A percentile compares a stretch with the other conserved stretches of the same genome.
Conservation (phyloP, 2,113 vertebrate species). For the Puntigrus tetrazona region DNA sequence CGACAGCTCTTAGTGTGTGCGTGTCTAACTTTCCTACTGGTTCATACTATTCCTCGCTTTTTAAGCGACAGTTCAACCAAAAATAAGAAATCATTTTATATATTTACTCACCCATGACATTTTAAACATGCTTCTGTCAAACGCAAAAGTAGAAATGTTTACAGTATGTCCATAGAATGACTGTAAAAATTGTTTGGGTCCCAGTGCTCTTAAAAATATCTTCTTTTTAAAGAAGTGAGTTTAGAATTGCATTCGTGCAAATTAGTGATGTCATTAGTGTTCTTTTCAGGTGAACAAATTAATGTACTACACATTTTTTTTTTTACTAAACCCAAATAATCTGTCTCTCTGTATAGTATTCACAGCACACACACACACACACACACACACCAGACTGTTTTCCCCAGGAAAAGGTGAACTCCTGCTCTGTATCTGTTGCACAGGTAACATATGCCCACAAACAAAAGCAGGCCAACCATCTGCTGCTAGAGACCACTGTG, state of each 20-base stretch:
- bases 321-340: neutral
- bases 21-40: neutral
- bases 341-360: neutral
- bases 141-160: neutral
- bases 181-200: too few relatives aligned
- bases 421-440: conserved; percentile 45
- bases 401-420: conserved; percentile 40
- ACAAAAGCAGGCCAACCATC: conserved; percentile 59
- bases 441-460: conserved; percentile 59
- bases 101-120: neutral
- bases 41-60: neutral
- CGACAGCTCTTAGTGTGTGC: neutral
- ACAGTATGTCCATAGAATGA: neutral
- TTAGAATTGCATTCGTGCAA: neutral
- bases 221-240: neutral
- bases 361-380: neutral
- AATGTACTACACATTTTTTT: neutral
- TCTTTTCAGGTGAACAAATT: neutral
- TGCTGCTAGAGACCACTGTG: conserved; percentile 55
- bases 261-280: neutral
- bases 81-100: neutral
- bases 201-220: neutral
- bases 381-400: conserved; percentile 21
- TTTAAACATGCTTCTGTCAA: neutral
- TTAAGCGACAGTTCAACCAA: neutral